A percentile compares a stretch with the other conserved stretches of the same genome.
Evolutionary conservation across 2,797 vertebrate genomes (phyloP).

Genomic region (Leptoclinus maculatus): DNA sequence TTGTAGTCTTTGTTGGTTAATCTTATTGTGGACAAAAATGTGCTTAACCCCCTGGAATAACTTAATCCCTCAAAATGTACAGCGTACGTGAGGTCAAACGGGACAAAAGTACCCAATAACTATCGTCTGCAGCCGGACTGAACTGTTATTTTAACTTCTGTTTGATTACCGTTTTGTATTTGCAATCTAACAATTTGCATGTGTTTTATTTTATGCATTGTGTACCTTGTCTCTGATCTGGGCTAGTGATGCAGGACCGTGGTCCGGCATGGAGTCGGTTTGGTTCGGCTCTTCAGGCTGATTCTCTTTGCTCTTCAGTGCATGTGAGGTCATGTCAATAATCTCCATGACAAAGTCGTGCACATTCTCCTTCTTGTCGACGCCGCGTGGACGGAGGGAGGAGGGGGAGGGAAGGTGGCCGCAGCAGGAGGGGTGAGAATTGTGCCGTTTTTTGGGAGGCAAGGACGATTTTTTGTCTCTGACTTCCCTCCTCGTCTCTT

Average conservation of each 20-base stretch:
- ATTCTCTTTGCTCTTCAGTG: conserved; percentile 88
- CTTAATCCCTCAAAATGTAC: conserved; percentile 13
- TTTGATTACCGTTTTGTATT: not conserved
- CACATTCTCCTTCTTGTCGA: conserved; percentile 80
- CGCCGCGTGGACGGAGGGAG: not conserved
- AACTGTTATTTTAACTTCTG: not conserved
- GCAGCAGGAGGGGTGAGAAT: conserved; percentile 68
- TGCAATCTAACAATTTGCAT: not conserved
- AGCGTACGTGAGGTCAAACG: conserved; percentile 29
- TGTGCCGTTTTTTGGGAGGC: conserved; percentile 51
- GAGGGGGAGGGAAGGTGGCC: conserved; percentile 71
- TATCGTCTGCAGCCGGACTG: not conserved
- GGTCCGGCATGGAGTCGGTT: conserved; percentile 43
- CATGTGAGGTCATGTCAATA: conserved; percentile 93
- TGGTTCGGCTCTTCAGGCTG: conserved; percentile 76
- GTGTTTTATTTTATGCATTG: not conserved
- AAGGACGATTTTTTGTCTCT: conserved; percentile 49
- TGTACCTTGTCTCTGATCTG: conserved; percentile 92
- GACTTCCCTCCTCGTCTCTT: conserved; percentile 73
- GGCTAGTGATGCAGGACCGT: conserved; percentile 78
- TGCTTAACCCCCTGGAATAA: not conserved
- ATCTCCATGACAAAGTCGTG: conserved; percentile 96
- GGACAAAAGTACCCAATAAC: not conserved
- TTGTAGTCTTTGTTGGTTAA: not conserved
- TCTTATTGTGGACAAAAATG: not conserved